A percentile compares a stretch with the other conserved stretches of the same genome.
phyloP scores from a whole-genome alignment of 2,888 invertebrate species.

The Brassicogethes aeneus region DNA sequence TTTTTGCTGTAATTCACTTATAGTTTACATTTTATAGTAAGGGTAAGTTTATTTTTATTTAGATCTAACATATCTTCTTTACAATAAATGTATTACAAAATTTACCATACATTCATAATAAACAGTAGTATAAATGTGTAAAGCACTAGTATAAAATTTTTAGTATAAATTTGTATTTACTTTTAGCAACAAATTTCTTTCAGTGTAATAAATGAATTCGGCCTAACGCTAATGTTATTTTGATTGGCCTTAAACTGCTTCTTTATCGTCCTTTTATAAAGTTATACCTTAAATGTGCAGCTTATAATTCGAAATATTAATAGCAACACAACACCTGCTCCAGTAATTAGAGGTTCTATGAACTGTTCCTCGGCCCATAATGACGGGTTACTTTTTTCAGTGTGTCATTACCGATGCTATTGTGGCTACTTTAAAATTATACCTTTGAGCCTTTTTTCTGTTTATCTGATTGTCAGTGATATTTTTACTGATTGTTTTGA shows the following conservation, averaged over 20 bases:
- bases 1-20: no score
- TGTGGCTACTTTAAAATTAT: constrained; percentile 24
- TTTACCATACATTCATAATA: no score
- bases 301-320: constrained; percentile 30
- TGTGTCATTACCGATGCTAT: constrained; percentile 23
- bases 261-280: constrained; percentile 19
- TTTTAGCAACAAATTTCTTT: no score
- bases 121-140: no score
- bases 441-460: constrained; percentile 12
- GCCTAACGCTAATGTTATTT: constrained; percentile 18
- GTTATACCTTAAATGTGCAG: constrained; percentile 9
- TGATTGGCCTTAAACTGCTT: constrained; percentile 21
- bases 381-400: constrained; percentile 1
- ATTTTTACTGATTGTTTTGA: constrained; percentile 9
- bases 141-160: no score
- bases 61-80: no score
- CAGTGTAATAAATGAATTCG: not conserved
- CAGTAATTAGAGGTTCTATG: constrained; percentile 33
- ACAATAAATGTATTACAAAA: no score
- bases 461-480: constrained; percentile 17
- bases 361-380: constrained; percentile 4
- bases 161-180: no score
- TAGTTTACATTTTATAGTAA: no score
- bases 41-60: no score
- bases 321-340: constrained; percentile 30